Conservation (phyloP, 1,140 invertebrate species). For the Drosophila tani region DNA sequence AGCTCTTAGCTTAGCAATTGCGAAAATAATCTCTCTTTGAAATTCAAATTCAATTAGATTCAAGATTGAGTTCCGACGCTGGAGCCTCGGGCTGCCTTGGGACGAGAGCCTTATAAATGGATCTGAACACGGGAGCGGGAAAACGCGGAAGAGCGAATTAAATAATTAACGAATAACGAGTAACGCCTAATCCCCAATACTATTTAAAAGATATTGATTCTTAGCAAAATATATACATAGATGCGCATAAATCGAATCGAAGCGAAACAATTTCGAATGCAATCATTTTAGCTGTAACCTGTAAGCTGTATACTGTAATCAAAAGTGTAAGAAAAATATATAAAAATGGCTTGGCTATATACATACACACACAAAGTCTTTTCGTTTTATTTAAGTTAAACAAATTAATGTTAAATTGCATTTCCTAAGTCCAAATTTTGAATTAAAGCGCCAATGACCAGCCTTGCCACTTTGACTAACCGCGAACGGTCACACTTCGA, state of each 20-base stretch:
- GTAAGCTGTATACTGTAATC: constrained; percentile 71
- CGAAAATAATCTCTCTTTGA: constrained; percentile 60
- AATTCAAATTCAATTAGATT: constrained; percentile 54
- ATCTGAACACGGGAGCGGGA: constrained; percentile 69
- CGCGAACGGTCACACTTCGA: too few species aligned
- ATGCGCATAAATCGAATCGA: constrained; percentile 60
- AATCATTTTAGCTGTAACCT: constrained; percentile 74
- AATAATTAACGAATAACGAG: constrained; percentile 13
- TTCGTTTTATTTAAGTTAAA: background rate
- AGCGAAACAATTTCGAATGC: constrained; percentile 67
- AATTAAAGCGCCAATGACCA: too few species aligned
- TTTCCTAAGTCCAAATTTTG: too few species aligned
- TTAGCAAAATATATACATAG: constrained; percentile 81
- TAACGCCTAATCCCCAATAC: constrained; percentile 20
- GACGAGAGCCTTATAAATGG: constrained; percentile 78
- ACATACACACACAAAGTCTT: constrained; percentile 20
- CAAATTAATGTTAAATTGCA: too few species aligned
- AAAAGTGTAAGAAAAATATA: constrained; percentile 75
- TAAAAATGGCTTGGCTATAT: constrained; percentile 81
- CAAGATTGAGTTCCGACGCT: constrained; percentile 69
- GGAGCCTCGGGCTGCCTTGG: constrained; percentile 49
- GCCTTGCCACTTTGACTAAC: too few species aligned
- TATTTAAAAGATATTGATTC: constrained; percentile 67
- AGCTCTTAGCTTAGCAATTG: constrained; percentile 35
- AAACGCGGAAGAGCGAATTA: constrained; percentile 3